phyloP scores from a whole-genome alignment of 2,888 invertebrate species.

The Leptarthrus brevirostris region DNA sequence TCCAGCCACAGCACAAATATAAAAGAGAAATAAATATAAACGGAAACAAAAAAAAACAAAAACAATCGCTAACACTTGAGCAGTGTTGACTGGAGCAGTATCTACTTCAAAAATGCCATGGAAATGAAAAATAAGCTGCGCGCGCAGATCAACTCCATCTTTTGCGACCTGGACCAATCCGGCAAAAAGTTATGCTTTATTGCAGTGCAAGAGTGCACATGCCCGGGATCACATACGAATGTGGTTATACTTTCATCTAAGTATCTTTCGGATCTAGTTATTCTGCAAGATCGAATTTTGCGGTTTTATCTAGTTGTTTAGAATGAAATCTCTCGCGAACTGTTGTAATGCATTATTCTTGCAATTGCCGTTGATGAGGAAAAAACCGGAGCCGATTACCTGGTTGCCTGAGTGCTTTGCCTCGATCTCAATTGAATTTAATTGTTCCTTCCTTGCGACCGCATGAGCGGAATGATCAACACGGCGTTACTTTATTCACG shows the following conservation, averaged over 20 bases:
- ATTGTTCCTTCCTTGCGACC: constrained; percentile 22
- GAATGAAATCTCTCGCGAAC: constrained; percentile 29
- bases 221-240: background rate
- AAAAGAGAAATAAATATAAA: background rate
- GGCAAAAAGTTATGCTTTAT: constrained; percentile 8
- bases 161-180: no score
- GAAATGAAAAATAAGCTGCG: constrained; percentile 15
- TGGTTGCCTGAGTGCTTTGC: constrained; percentile 21
- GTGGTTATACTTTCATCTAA: constrained; percentile 19
- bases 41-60: background rate
- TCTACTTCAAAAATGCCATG: no score
- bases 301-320: constrained; percentile 43
- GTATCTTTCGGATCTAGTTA: background rate
- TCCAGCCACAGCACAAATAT: background rate
- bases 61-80: background rate
- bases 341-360: background rate
- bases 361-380: background rate
- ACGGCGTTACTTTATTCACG: background rate
- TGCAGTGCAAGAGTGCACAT: background rate
- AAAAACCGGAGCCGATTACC: background rate
- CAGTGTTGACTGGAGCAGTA: no score
- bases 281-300: constrained; percentile 38
- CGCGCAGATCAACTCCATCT: constrained; percentile 19
- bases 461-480: background rate
- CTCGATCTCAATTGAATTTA: constrained; percentile 23